Conservation (phyloP, 1,140 invertebrate species). For the Anoplolepis gracilipes region DNA sequence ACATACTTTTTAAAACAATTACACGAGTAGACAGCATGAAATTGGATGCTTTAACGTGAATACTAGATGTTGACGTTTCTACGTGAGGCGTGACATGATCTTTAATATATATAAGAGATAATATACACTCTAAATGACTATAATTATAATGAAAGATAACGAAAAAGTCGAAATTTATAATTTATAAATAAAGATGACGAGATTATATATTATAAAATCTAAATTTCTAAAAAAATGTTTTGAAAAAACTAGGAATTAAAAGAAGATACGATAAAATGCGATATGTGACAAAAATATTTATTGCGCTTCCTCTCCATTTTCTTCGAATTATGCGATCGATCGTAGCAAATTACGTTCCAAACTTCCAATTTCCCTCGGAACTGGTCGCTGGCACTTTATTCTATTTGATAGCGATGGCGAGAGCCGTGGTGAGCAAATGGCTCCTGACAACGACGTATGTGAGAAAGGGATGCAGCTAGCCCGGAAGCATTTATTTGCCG, state of each 20-base stretch:
- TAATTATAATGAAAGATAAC: background rate
- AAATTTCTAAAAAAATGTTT: background rate
- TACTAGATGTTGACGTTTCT: background rate
- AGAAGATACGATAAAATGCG: background rate
- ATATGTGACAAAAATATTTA: slow-evolving; percentile 33
- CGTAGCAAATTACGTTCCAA: slow-evolving; percentile 49
- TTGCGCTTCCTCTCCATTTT: slow-evolving; percentile 48
- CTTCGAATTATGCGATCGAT: slow-evolving; percentile 51
- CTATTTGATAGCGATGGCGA: slow-evolving; percentile 61
- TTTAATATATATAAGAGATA: slow-evolving; percentile 1
- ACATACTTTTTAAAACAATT: slow-evolving; percentile 59
- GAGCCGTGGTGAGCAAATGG: slow-evolving; percentile 48
- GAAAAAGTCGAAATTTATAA: too few species aligned
- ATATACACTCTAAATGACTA: background rate
- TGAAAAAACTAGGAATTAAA: background rate
- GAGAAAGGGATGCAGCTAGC: slow-evolving; percentile 50
- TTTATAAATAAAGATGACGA: too few species aligned
- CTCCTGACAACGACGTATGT: slow-evolving; percentile 60
- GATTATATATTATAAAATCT: background rate
- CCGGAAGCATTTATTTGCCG: slow-evolving; percentile 70
- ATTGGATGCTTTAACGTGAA: slow-evolving; percentile 55
- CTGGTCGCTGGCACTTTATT: slow-evolving; percentile 62
- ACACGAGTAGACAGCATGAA: slow-evolving; percentile 48
- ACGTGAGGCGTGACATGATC: background rate
- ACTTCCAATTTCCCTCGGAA: slow-evolving; percentile 65